Conservation (phyloP, 2,888 invertebrate genomes). For the Drosophila mulleri region DNA sequence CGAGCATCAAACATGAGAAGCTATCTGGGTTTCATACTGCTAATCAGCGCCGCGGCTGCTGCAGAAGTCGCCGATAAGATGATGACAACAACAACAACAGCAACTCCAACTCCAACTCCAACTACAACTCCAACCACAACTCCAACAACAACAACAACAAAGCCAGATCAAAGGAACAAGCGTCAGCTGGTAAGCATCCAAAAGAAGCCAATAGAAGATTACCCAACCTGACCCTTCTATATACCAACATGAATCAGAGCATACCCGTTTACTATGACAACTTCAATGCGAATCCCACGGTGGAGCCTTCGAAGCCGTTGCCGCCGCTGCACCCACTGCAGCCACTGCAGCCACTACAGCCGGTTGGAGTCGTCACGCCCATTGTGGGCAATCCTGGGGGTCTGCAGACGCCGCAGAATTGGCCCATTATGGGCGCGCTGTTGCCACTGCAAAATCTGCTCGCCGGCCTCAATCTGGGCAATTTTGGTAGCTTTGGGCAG, state of each 20-base stretch:
- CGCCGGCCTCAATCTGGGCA: constrained; percentile 46
- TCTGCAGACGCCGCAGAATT: constrained; percentile 61
- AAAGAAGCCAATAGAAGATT: no score
- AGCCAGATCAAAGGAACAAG: constrained; percentile 46
- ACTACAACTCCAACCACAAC: background rate
- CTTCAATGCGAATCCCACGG: constrained; percentile 18
- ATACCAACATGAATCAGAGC: constrained; percentile 11
- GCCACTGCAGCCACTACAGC: constrained; percentile 30
- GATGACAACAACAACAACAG: background rate
- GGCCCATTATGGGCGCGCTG: constrained; percentile 75
- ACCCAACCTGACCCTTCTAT: no score
- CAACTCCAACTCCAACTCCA: background rate
- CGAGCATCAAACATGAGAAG: constrained; percentile 46
- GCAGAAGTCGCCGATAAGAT: constrained; percentile 10
- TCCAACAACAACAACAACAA: background rate
- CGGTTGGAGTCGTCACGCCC: constrained; percentile 64
- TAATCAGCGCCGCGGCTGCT: constrained; percentile 34
- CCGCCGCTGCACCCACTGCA: constrained; percentile 6
- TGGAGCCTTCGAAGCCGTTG: constrained; percentile 20
- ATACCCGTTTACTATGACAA: constrained; percentile 63
- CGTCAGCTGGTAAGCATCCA: constrained; percentile 51
- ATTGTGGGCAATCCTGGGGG: constrained; percentile 29
- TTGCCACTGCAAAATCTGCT: constrained; percentile 66
- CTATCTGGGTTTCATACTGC: constrained; percentile 36
- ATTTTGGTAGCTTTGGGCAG: background rate